phyloP scores from a whole-genome alignment of 1,140 invertebrate species.

The Calephelis virginiensis region DNA sequence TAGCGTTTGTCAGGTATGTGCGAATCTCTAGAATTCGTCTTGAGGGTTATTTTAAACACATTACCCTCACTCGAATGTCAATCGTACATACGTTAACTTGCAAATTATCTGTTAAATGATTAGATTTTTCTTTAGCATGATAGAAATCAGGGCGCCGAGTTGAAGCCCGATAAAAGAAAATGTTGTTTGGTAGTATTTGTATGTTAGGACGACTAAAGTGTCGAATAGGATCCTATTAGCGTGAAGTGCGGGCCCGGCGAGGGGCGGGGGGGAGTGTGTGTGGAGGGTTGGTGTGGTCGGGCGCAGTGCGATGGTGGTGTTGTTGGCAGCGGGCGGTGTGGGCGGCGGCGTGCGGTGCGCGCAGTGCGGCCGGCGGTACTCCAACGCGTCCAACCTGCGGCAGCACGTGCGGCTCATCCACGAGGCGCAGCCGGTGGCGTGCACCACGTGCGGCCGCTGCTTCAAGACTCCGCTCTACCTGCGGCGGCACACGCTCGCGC shows the following conservation, averaged over 20 bases:
- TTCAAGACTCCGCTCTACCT: conserved; percentile 90
- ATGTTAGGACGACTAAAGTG: background rate
- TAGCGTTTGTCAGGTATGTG: too few relatives aligned
- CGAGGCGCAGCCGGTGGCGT: conserved; percentile 86
- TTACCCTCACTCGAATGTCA: too few relatives aligned
- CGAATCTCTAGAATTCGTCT: too few relatives aligned
- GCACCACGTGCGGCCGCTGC: conserved; percentile 85
- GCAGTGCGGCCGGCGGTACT: conserved; percentile 88
- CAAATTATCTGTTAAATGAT: too few relatives aligned
- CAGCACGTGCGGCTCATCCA: conserved; percentile 90
- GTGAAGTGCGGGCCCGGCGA: conserved; percentile 39
- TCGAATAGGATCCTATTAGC: conserved; percentile 29
- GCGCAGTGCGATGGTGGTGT: conserved; percentile 65
- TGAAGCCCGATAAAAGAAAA: too few relatives aligned
- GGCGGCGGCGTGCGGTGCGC: conserved; percentile 72
- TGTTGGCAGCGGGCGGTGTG: conserved; percentile 62
- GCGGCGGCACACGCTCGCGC: conserved; percentile 81
- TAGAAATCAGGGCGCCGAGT: too few relatives aligned
- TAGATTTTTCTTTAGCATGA: background rate
- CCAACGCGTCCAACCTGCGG: conserved; percentile 88
- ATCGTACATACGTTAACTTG: too few relatives aligned
- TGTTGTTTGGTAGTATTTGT: too few relatives aligned
- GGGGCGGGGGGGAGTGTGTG: conserved; percentile 30
- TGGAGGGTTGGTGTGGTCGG: conserved; percentile 38
- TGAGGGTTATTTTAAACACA: too few relatives aligned